phyloP scores from a whole-genome alignment of 2,113 vertebrate species.

The Tachuris rubrigastra region DNA sequence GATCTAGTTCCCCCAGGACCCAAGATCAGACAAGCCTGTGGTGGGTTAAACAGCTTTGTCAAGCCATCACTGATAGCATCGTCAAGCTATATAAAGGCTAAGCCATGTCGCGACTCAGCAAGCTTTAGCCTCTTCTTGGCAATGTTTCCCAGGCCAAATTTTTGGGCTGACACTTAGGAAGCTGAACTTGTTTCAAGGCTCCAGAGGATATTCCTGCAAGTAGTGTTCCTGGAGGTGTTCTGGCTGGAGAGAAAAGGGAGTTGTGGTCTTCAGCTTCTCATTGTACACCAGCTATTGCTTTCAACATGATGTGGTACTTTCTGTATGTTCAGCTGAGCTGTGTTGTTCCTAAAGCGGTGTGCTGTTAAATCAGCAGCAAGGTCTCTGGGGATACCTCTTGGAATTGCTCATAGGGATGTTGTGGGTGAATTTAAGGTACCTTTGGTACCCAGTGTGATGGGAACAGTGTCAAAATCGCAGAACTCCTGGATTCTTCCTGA shows the following conservation, averaged over 20 bases:
- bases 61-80: not conserved
- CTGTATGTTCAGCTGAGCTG: not conserved
- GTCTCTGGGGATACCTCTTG: not conserved
- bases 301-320: not conserved
- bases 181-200: not conserved
- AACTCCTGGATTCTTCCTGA: not conserved
- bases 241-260: not conserved
- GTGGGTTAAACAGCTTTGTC: not conserved
- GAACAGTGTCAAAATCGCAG: not conserved
- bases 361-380: not conserved
- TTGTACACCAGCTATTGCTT: not conserved
- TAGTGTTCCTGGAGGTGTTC: not conserved
- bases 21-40: not conserved
- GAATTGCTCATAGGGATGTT: not conserved
- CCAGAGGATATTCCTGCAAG: not conserved
- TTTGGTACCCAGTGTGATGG: not conserved
- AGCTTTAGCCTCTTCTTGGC: not conserved
- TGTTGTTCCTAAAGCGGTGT: not conserved
- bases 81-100: not conserved
- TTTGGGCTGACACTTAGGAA: not conserved
- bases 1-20: not conserved
- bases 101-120: fast-evolving
- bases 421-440: not conserved
- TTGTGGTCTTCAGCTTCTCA: not conserved
- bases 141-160: not conserved